Conservation (phyloP, 2,113 vertebrate genomes). For the Anolis sagrei region DNA sequence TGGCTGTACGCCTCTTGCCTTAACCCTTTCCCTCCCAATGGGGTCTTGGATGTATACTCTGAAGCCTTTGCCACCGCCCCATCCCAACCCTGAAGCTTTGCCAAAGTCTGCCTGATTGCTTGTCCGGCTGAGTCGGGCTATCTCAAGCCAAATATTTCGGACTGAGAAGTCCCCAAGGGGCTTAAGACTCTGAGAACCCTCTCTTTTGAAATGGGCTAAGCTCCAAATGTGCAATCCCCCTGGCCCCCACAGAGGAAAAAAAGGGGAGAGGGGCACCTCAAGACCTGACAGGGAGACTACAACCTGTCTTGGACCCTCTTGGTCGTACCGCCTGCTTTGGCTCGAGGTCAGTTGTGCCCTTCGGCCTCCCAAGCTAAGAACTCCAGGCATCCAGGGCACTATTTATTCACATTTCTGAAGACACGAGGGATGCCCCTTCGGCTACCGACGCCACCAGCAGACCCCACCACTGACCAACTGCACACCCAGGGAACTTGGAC, state of each 20-base stretch:
- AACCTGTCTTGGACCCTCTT: neutral
- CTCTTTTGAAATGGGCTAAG: slow-evolving; percentile 3
- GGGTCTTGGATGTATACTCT: slow-evolving; percentile 21
- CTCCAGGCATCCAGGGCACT: slow-evolving; percentile 14
- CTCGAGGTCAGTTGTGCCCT: neutral
- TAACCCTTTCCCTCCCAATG: neutral
- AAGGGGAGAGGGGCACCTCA: neutral
- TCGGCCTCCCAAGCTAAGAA: neutral
- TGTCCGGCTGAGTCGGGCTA: neutral
- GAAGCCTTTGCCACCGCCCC: slow-evolving; percentile 15
- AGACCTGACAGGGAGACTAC: neutral
- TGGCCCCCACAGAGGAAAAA: neutral
- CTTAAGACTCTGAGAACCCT: neutral
- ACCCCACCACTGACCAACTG: neutral
- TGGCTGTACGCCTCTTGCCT: slow-evolving; percentile 26
- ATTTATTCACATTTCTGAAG: slow-evolving; percentile 21
- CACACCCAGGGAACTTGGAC: neutral
- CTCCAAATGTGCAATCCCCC: slow-evolving; percentile 26
- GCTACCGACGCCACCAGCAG: neutral
- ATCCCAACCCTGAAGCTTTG: slow-evolving; percentile 37
- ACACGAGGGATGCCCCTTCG: slow-evolving; percentile 38
- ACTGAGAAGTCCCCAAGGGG: neutral
- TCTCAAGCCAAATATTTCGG: slow-evolving; percentile 35
- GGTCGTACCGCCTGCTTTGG: neutral
- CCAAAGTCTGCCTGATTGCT: slow-evolving; percentile 42